Evolutionary conservation across 2,888 invertebrate species (phyloP).

Genomic region (Atrina japonica): DNA sequence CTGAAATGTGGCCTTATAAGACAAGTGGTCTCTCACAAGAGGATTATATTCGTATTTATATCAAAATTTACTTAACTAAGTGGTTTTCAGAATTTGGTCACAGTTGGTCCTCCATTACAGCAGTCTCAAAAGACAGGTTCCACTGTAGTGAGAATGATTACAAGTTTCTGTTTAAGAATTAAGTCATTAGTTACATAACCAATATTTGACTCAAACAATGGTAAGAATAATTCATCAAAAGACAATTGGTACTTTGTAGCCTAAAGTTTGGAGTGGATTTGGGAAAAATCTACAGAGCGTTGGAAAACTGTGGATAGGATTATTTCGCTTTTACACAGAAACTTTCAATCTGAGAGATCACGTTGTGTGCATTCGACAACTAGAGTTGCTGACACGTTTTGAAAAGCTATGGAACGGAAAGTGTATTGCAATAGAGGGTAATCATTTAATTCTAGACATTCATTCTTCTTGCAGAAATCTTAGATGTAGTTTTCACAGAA

Average conservation of each 20-base stretch:
- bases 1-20: no score
- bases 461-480: no score
- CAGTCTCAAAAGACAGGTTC: no score
- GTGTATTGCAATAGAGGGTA: conserved; percentile 83
- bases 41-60: no score
- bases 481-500: neutral
- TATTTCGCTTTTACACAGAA: conserved; percentile 83
- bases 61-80: no score
- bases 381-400: conserved; percentile 81
- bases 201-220: no score
- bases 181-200: no score
- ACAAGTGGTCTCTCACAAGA: no score
- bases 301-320: conserved; percentile 83
- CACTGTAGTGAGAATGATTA: neutral
- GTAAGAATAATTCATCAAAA: neutral
- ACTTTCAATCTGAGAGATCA: conserved; percentile 82
- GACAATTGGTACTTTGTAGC: conserved; percentile 57
- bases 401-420: conserved; percentile 84
- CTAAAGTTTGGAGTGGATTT: conserved; percentile 80
- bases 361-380: conserved; percentile 82
- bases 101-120: no score
- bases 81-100: no score
- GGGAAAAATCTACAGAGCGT: conserved; percentile 80
- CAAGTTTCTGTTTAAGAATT: neutral
- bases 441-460: no score